Evolutionary conservation across 2,113 vertebrate species (phyloP), one percentile per base, ranked within the genome.

Genomic region (Riparia riparia): DNA sequence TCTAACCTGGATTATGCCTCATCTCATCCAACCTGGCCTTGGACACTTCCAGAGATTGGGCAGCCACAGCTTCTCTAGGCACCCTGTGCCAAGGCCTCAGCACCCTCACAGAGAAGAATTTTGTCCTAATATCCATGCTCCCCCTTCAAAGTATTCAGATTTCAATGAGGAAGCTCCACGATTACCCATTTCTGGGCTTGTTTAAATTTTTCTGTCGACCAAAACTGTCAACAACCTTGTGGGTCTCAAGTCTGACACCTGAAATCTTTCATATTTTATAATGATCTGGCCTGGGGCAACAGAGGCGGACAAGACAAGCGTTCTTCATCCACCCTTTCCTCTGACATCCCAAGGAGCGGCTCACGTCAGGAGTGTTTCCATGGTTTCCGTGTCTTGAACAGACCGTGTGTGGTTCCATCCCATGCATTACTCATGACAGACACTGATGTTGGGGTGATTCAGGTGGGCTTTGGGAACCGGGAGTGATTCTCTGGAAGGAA

Each of bases 351-450:
- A 91, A 87, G 58, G 22, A 94, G 24, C 70, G 72, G n/a, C 28
- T 61, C 91, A 61, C 1, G 0, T 89, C 84, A 87, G 85, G 61
- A 93, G 37, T 4, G 73, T 96, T 96, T 94, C 94, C 87, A 93
- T 95, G 94, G 96, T 90, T 94, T 77, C 95, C 4, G 25, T 32
- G 63, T 32, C 85, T 93, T 7, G 82, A 93, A 88, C 96, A 96
- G 96, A 86, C 90, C 89, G 90, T 86, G 90, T 95, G 94, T 90
- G 78, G 74, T 81, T 92, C 90, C 42, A 32, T 88, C 63, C 82
- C 68, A 42, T 95, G 90, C 90, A 80, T 93, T 91, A 88, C 89
- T 95, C 90, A 95, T 32, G 89, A 42, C n/a, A 97, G 91, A 47
- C 45, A 77, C 82, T 93, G 84, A 82, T 85, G 78, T 44, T 82